These are phyloP conservation scores for Brachyrhaphis roseni DNA, from an alignment of 2,797 vertebrate genomes.

Conservation along the genomic window DNA sequence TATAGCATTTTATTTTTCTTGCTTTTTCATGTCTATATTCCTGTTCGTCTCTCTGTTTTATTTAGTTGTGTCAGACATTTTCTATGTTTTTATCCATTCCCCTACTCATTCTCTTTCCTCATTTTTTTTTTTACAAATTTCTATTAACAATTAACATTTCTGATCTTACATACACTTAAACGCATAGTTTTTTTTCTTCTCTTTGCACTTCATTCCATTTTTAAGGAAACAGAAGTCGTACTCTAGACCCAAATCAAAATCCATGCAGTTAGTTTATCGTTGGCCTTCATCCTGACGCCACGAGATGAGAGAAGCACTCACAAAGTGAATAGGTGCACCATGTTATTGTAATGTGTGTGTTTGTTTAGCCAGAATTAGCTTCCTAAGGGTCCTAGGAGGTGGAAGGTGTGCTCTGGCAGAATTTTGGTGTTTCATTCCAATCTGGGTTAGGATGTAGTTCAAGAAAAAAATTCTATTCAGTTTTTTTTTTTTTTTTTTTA, in stretches of 20 bases:
- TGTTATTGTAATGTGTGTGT: conserved; percentile 7
- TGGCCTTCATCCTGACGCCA: conserved; percentile 68
- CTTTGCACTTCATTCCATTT: conserved; percentile 37
- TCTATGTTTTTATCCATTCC: conserved; percentile 70
- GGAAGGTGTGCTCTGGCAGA: neutral
- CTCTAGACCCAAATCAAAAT: conserved; percentile 73
- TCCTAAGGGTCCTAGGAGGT: neutral
- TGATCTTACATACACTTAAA: conserved; percentile 8
- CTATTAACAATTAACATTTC: conserved; percentile 1
- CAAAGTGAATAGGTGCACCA: conserved; percentile 54
- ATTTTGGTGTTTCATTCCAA: neutral
- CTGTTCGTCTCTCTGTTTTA: conserved; percentile 14
- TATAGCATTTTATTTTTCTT: conserved; percentile 12
- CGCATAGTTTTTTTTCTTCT: conserved; percentile 9
- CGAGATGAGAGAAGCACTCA: conserved; percentile 56
- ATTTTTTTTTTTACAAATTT: conserved; percentile 41
- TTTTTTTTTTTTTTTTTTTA: too few relatives aligned
- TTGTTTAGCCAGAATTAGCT: conserved; percentile 41
- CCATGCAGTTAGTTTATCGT: conserved; percentile 70
- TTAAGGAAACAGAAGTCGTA: conserved; percentile 45
- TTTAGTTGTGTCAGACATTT: conserved; percentile 55
- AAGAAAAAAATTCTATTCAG: neutral
- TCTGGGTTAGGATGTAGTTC: neutral
- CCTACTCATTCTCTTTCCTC: conserved; percentile 29
- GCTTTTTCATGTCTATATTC: neutral